Conservation (phyloP, 2,888 invertebrate species). For the Caenorhabditis auriculariae region DNA sequence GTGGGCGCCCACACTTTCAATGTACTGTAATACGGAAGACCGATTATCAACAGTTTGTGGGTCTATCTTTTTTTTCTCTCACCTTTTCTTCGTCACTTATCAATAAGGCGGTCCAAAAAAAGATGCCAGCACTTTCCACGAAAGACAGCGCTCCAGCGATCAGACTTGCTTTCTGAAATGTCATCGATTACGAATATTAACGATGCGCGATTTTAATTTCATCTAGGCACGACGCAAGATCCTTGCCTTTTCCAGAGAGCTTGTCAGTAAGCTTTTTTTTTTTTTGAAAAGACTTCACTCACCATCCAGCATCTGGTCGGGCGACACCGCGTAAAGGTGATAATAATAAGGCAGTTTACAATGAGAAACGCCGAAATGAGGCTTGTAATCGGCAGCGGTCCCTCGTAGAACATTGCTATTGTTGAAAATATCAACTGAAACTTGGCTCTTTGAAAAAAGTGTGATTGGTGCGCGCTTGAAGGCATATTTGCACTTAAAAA, state of each 20-base stretch:
- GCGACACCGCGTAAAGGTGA: slow-evolving; percentile 48
- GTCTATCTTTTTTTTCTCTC: no score
- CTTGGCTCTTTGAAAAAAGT: not conserved
- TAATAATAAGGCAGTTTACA: slow-evolving; percentile 46
- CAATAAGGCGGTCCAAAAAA: slow-evolving; percentile 58
- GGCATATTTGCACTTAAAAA: no score
- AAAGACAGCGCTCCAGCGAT: slow-evolving; percentile 47
- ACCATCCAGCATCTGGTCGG: slow-evolving; percentile 52
- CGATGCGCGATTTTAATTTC: no score
- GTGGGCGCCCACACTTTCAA: slow-evolving; percentile 31
- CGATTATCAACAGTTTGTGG: no score
- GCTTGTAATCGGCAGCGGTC: slow-evolving; percentile 47
- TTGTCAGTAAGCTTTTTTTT: slow-evolving; percentile 8
- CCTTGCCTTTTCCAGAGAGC: not conserved
- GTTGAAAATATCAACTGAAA: slow-evolving; percentile 56
- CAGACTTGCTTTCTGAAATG: slow-evolving; percentile 49
- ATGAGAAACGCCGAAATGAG: slow-evolving; percentile 46
- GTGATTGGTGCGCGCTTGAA: no score
- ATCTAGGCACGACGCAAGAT: no score
- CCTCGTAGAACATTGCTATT: slow-evolving; percentile 60
- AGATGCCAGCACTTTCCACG: slow-evolving; percentile 50
- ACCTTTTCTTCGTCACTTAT: slow-evolving; percentile 47
- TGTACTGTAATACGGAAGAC: slow-evolving; percentile 11
- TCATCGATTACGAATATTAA: not conserved
- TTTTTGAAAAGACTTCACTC: slow-evolving; percentile 2